phyloP scores from a whole-genome alignment of 1,140 invertebrate genomes.

The Anadara kagoshimensis region DNA sequence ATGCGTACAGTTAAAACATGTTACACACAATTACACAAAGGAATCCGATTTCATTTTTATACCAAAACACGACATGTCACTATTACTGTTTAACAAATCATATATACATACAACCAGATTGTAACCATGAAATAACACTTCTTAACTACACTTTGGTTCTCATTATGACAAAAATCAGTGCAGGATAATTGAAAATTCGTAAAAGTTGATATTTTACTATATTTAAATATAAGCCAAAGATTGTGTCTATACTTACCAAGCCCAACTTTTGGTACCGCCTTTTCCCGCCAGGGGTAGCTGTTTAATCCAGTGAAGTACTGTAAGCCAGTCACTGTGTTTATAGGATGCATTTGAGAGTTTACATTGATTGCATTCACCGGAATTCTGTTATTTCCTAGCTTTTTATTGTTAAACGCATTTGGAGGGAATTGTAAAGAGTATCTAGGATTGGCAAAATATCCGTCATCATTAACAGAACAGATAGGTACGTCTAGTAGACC shows the following conservation, averaged over 20 bases:
- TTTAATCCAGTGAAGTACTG: slow-evolving; percentile 67
- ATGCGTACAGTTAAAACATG: too few relatives aligned
- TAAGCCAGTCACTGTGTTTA: slow-evolving; percentile 68
- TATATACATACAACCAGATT: too few relatives aligned
- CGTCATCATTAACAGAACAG: slow-evolving; percentile 72
- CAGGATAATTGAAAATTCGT: background rate
- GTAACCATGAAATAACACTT: too few relatives aligned
- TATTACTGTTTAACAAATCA: too few relatives aligned
- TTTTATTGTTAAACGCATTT: slow-evolving; percentile 64
- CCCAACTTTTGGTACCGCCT: slow-evolving; percentile 66
- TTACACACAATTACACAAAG: too few relatives aligned
- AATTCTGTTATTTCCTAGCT: slow-evolving; percentile 56
- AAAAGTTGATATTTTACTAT: background rate
- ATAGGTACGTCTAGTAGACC: slow-evolving; percentile 71
- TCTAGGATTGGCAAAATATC: slow-evolving; percentile 62
- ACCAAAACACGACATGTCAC: too few relatives aligned
- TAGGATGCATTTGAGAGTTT: slow-evolving; percentile 65
- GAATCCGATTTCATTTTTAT: too few relatives aligned
- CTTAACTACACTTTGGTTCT: too few relatives aligned
- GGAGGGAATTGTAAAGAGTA: slow-evolving; percentile 70
- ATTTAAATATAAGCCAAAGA: too few relatives aligned
- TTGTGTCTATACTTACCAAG: slow-evolving; percentile 58
- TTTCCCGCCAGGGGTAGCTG: slow-evolving; percentile 65
- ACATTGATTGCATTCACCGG: slow-evolving; percentile 71
- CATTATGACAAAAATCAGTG: background rate